Evolutionary conservation across 2,888 invertebrate genomes (phyloP), one percentile per base, ranked within the genome.

Genomic region (Lasioglossum marginatum): DNA sequence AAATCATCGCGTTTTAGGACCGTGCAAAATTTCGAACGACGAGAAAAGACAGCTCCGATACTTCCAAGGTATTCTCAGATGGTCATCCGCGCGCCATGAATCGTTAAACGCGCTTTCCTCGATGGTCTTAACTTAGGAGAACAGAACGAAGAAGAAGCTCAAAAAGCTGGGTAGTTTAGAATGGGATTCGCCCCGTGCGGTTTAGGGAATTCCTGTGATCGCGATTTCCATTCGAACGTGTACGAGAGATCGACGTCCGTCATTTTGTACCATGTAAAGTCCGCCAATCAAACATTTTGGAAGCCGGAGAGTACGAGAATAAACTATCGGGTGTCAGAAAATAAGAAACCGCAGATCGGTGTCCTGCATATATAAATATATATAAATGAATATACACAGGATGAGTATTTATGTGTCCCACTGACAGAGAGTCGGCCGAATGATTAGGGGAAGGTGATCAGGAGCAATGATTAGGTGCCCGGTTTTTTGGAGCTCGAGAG

Each of bases 331-430:
- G 12, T 40, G 37, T 70, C 40, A n/a, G 40, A 40, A 14, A 34
- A 8, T 66, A 31, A 14, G 63, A 63, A 66, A 66, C 1, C 37
- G 66, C 37, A 40, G 70, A 70, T 40, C 40, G n/a, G 70, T 70
- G 14, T 70, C 40, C 40, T 70, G 70, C 40, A 14, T 48, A 45
- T 73, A 63, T 77, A 57, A 40, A 81, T 80, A 85, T 27, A 79
- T 79, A 82, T 74, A 48, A 73, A 77, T 77, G 60, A 77, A 76
- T 78, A 48, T 80, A 73, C 71, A 52, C 71, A 52, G 74, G 60
- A 71, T 80, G 79, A 74, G 83, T 83, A 80, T 83, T 87, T 81
- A 60, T 74, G 79, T 80, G 77, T 82, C 34, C 78, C 79, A 71
- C 83, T 63, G 77, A 72, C 52, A 68, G 75, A 23, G 19, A 45